These are phyloP conservation scores for Jordanella pulchra DNA, from an alignment of 2,797 vertebrate genomes.

Conservation along the genomic window DNA sequence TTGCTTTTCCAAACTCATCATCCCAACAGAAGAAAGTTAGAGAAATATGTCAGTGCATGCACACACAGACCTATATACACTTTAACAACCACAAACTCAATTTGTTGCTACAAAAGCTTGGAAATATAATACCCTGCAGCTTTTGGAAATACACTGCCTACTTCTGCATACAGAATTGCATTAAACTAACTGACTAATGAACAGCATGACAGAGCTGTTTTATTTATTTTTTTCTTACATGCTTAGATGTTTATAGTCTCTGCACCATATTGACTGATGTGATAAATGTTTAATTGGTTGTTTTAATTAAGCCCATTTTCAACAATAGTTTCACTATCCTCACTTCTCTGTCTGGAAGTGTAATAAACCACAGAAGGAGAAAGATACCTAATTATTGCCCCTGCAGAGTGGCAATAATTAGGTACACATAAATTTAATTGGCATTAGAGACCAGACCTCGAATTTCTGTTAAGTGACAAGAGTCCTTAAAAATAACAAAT, in stretches of 20 bases:
- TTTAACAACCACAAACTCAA: conserved; percentile 24
- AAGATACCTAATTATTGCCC: conserved; percentile 61
- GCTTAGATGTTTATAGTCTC: conserved; percentile 60
- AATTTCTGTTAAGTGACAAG: conserved; percentile 22
- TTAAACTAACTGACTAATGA: conserved; percentile 57
- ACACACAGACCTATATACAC: conserved; percentile 1
- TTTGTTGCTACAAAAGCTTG: conserved; percentile 42
- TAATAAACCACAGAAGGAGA: conserved; percentile 61
- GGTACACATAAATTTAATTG: conserved; percentile 37
- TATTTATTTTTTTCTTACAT: conserved; percentile 46
- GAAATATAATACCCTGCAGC: conserved; percentile 41
- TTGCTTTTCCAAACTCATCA: background rate
- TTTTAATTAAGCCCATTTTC: conserved; percentile 72
- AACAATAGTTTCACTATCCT: conserved; percentile 64
- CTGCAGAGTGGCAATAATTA: conserved; percentile 37
- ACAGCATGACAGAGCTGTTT: conserved; percentile 50
- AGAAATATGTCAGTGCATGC: conserved; percentile 7
- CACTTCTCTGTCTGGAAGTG: conserved; percentile 50
- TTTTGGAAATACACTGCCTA: conserved; percentile 22
- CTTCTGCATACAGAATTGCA: conserved; percentile 18
- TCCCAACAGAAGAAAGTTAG: background rate
- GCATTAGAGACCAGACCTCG: conserved; percentile 33
- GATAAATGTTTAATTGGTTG: conserved; percentile 74
- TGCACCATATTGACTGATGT: conserved; percentile 62
- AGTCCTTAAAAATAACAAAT: conserved; percentile 8